Conservation (phyloP, 2,888 invertebrate genomes). For the Drosophila eohydei region DNA sequence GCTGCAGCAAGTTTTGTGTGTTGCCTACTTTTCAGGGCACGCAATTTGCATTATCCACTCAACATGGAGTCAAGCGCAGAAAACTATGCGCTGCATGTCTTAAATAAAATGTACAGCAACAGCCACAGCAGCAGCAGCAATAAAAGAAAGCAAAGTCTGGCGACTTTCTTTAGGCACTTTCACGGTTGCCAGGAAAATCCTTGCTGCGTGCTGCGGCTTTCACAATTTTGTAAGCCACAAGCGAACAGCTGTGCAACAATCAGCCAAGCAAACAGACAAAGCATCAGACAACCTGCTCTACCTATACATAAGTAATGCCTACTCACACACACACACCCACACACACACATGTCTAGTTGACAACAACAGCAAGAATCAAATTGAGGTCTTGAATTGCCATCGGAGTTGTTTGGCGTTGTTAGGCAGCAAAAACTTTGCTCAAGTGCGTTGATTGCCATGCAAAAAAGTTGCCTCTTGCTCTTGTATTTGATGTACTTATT, state of each 20-base stretch:
- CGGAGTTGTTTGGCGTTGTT: constrained; percentile 57
- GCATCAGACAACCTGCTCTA: constrained; percentile 29
- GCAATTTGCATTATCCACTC: constrained; percentile 58
- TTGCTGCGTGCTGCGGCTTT: constrained; percentile 36
- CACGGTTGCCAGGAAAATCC: constrained; percentile 38
- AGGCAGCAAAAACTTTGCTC: constrained; percentile 68
- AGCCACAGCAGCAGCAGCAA: neutral
- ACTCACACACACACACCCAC: constrained; percentile 17
- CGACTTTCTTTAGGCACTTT: constrained; percentile 64
- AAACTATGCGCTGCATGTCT: constrained; percentile 34
- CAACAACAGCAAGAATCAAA: constrained; percentile 41
- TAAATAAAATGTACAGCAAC: constrained; percentile 13
- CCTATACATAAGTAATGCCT: constrained; percentile 31
- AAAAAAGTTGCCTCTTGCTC: constrained; percentile 61
- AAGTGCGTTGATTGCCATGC: constrained; percentile 78
- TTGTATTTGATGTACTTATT: constrained; percentile 58
- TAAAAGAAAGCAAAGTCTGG: constrained; percentile 28
- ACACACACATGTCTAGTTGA: constrained; percentile 25
- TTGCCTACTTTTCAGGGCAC: constrained; percentile 51
- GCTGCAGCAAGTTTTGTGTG: constrained; percentile 32
- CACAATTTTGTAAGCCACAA: constrained; percentile 48
- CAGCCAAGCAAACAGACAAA: constrained; percentile 50
- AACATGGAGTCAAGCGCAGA: constrained; percentile 25
- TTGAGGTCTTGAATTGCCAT: constrained; percentile 58
- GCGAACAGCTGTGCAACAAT: constrained; percentile 60